phyloP scores from a whole-genome alignment of 2,888 invertebrate genomes.

The Amphipyra tragopoginis region DNA sequence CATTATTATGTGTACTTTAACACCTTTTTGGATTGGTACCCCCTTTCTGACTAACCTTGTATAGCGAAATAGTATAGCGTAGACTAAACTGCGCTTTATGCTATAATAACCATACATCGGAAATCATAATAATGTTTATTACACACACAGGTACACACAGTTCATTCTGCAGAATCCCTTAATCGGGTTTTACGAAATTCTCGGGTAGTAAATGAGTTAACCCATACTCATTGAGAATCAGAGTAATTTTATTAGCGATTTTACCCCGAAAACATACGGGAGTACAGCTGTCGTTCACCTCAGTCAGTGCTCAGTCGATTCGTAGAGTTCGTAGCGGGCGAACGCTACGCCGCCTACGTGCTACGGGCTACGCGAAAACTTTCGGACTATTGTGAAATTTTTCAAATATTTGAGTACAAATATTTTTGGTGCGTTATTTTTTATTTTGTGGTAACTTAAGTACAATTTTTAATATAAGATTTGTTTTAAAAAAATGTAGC shows the following conservation, averaged over 20 bases:
- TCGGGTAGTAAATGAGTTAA: too few relatives aligned
- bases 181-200: too few relatives aligned
- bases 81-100: too few relatives aligned
- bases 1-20: too few relatives aligned
- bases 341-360: slow-evolving; percentile 64
- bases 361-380: slow-evolving; percentile 65
- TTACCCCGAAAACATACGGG: slow-evolving; percentile 13
- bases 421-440: neutral
- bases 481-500: neutral
- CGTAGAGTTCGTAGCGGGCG: slow-evolving; percentile 66
- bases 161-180: too few relatives aligned
- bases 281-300: slow-evolving; percentile 4
- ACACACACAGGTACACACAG: too few relatives aligned
- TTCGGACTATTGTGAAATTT: slow-evolving; percentile 27
- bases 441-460: neutral
- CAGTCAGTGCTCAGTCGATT: slow-evolving; percentile 58
- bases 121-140: too few relatives aligned
- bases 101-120: too few relatives aligned
- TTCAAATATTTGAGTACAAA: neutral
- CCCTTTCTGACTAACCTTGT: too few relatives aligned
- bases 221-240: slow-evolving; percentile 1
- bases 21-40: too few relatives aligned
- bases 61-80: too few relatives aligned
- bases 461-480: neutral
- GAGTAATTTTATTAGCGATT: slow-evolving; percentile 16